Evolutionary conservation across 2,888 invertebrate species (phyloP).

Genomic region (Nymphalis c-album): DNA sequence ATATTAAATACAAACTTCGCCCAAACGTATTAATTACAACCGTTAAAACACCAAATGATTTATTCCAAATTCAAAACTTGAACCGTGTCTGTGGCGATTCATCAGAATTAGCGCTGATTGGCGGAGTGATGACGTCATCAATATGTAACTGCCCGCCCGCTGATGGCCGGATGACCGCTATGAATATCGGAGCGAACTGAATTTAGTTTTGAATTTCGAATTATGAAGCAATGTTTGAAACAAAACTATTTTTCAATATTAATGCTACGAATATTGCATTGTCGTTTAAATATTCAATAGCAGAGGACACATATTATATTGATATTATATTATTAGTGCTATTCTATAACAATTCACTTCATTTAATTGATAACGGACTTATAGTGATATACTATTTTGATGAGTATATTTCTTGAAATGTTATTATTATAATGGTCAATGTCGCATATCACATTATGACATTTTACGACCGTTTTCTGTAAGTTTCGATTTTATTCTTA

Average conservation of each 20-base stretch:
- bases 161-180: conserved; percentile 31
- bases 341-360: too few relatives aligned
- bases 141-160: conserved; percentile 48
- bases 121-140: conserved; percentile 73
- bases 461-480: too few relatives aligned
- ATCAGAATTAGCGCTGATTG: conserved; percentile 74
- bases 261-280: not conserved
- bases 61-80: conserved; percentile 51
- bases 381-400: too few relatives aligned
- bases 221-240: conserved; percentile 11
- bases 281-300: too few relatives aligned
- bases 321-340: too few relatives aligned
- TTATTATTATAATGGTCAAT: too few relatives aligned
- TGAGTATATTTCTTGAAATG: too few relatives aligned
- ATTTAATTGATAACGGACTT: too few relatives aligned
- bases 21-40: not conserved
- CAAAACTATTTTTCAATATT: conserved; percentile 13
- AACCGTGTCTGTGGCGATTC: conserved; percentile 56
- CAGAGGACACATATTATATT: too few relatives aligned
- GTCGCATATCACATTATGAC: too few relatives aligned
- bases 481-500: too few relatives aligned
- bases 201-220: conserved; percentile 30
- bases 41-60: conserved; percentile 13
- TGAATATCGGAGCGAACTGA: conserved; percentile 31
- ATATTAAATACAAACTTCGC: conserved; percentile 1